Evolutionary conservation across 2,113 vertebrate genomes (phyloP).

Genomic region (Psittacus erithacus): DNA sequence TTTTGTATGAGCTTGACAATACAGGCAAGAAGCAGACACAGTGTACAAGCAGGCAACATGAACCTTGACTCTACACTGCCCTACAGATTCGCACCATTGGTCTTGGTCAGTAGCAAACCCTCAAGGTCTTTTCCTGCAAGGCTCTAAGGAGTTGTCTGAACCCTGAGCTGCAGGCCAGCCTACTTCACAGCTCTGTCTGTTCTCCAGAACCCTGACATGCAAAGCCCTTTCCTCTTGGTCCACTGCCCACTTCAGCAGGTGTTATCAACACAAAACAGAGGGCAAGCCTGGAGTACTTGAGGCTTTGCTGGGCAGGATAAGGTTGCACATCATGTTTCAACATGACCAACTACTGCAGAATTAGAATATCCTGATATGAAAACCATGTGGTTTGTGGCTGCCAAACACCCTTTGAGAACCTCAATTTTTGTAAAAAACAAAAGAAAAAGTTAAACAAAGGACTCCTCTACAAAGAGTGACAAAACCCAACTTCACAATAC

Average conservation of each 20-base stretch:
- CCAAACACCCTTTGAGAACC: not conserved
- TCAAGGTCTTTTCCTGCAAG: not conserved
- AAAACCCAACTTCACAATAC: not conserved
- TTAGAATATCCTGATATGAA: not conserved
- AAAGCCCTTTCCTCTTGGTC: slow-evolving; percentile 50
- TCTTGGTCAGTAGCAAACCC: not conserved
- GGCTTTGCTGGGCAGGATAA: slow-evolving; percentile 22
- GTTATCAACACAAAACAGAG: slow-evolving; percentile 63
- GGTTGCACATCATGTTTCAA: not conserved
- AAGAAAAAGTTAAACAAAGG: not conserved
- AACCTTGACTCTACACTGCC: not conserved
- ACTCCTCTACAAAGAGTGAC: not conserved
- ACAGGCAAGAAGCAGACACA: not conserved
- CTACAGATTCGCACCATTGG: not conserved
- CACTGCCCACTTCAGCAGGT: slow-evolving; percentile 27
- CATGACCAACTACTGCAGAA: not conserved
- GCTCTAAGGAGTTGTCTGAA: not conserved
- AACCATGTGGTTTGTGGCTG: not conserved
- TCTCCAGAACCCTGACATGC: not conserved
- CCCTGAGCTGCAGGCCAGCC: not conserved
- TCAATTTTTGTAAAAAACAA: not conserved
- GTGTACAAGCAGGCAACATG: not conserved
- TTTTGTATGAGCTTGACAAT: not conserved
- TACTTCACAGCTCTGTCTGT: slow-evolving; percentile 14
- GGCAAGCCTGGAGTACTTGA: not conserved